Evolutionary conservation across 2,888 invertebrate species (phyloP), one percentile per base, ranked within the genome.

Genomic region (Apodemia hepburni): DNA sequence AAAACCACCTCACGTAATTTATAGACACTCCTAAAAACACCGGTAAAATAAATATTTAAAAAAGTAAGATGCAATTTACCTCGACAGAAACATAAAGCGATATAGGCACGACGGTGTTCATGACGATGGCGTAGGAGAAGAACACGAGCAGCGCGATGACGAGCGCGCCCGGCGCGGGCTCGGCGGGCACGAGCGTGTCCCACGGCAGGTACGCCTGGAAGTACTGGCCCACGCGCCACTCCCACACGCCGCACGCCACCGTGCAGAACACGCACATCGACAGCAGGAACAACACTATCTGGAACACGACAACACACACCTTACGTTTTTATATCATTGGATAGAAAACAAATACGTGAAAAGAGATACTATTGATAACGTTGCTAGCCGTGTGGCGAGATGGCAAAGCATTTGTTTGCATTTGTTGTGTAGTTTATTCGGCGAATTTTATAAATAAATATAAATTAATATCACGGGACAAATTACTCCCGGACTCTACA

Each of bases 41-140:
- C n/a, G n/a, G n/a, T n/a, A n/a, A n/a, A n/a, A n/a, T n/a, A n/a
- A n/a, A n/a, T n/a, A n/a, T n/a, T n/a, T n/a, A n/a, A n/a, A n/a
- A 49, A 2, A 15, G 54, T 4, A 38, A 38, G 2, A 11, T 0
- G 80, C 92, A 85, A 7, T 5, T 7, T 73, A 96, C 98, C 95
- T 98, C 96, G 76, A 96, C 96, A 80, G 96, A 96, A 80, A 99
- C 99, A 92, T 99, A 99, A 70, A 99, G 94, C 76, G 99, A 99
- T 86, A 99, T 99, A 92, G 99, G 99, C 93, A 99, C 99, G 79
- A 99, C 98, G 78, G 99, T 99, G 93, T 99, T 99, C 88, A 99
- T 95, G 76, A 99, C 98, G 87, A 99, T 99, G 80, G 98, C 98
- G 92, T 99, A 99, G 47, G 99, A 99, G 94, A 99, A 98, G 94